A percentile compares a stretch with the other conserved stretches of the same genome.
Evolutionary conservation across 2,797 vertebrate genomes (phyloP).

Genomic region (Neosilurus hyrtlii): DNA sequence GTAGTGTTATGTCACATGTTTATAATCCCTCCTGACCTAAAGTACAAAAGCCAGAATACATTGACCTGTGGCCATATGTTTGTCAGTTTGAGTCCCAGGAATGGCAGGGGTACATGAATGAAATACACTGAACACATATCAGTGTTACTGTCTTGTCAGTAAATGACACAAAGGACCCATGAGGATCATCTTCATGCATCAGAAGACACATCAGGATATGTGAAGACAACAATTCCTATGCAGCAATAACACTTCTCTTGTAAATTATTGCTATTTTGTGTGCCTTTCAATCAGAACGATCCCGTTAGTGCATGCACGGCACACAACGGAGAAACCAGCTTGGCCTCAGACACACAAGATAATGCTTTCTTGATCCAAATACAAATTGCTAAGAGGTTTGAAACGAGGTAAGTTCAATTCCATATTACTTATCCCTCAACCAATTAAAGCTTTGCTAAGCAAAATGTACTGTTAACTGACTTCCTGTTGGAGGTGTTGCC

Average conservation of each 20-base stretch:
- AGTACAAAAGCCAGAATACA: background rate
- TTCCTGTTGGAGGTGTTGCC: background rate
- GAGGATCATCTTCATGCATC: background rate
- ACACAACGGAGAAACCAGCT: background rate
- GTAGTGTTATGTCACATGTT: background rate
- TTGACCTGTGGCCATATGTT: background rate
- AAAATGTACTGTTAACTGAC: background rate
- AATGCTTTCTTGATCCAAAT: constrained; percentile 80
- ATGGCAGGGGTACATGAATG: background rate
- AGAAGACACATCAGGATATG: background rate
- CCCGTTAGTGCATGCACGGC: background rate
- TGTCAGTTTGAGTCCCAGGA: background rate
- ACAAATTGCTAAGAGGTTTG: constrained; percentile 78
- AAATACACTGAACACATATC: background rate
- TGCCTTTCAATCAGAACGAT: constrained; percentile 20
- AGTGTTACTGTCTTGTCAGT: background rate
- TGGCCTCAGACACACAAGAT: constrained; percentile 42
- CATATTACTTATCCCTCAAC: background rate
- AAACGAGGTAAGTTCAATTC: constrained; percentile 73
- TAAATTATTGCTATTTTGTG: background rate
- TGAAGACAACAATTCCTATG: background rate
- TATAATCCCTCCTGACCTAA: background rate
- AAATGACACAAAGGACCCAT: background rate
- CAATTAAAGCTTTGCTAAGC: background rate
- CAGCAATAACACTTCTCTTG: background rate